Percentiles rank a stretch among this genome's conserved stretches.
Evolutionary conservation across 2,797 vertebrate genomes (phyloP).

Genomic region (Muscicapa comitata): DNA sequence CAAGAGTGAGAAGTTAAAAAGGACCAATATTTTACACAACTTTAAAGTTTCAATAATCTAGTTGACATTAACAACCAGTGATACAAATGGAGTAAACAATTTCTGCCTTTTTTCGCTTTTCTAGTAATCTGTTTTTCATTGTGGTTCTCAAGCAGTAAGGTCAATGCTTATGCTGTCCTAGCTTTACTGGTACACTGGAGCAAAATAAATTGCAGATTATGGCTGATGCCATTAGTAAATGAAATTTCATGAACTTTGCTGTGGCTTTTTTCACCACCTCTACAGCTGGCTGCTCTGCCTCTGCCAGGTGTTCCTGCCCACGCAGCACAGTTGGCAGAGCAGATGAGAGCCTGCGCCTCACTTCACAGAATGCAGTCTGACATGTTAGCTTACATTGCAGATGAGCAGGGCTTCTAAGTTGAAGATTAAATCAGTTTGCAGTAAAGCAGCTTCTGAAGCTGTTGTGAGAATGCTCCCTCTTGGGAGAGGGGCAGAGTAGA

Average conservation of each 20-base stretch:
- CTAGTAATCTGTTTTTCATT: neutral
- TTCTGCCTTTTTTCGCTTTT: neutral
- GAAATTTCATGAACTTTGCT: neutral
- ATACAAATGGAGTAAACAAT: neutral
- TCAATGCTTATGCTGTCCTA: neutral
- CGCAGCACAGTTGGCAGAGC: conserved; percentile 1
- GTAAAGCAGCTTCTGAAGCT: neutral
- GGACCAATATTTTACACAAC: neutral
- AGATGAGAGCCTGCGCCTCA: neutral
- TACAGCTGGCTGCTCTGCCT: conserved; percentile 6
- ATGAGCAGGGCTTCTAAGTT: neutral
- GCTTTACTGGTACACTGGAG: neutral
- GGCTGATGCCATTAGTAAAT: neutral
- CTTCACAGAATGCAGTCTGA: conserved; percentile 19
- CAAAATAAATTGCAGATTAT: neutral
- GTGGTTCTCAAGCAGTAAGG: neutral
- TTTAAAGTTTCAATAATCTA: neutral
- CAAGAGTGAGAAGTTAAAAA: neutral
- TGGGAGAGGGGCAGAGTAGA: neutral
- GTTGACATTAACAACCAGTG: neutral
- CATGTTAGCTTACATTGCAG: conserved; percentile 1
- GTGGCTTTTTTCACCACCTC: neutral
- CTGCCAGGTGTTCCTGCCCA: conserved; percentile 44
- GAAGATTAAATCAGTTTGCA: neutral
- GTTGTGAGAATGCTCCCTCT: neutral